phyloP scores from a whole-genome alignment of 2,113 vertebrate species.

The Zosterops pallidus region DNA sequence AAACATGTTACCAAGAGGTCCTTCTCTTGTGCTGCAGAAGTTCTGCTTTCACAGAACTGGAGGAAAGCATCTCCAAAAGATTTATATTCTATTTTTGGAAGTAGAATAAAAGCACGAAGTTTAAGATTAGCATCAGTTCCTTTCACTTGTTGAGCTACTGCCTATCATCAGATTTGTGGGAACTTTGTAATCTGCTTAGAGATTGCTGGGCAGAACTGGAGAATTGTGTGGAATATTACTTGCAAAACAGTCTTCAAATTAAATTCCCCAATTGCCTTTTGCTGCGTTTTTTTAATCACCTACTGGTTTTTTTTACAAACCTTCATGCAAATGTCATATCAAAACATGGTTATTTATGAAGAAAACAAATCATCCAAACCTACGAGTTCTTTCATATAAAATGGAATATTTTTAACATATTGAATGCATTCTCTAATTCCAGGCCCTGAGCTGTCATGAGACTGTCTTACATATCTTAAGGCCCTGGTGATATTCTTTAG shows the following conservation, averaged over 20 bases:
- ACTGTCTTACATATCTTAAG: background rate
- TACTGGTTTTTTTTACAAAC: constrained; percentile 16
- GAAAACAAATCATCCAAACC: constrained; percentile 8
- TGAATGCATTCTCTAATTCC: background rate
- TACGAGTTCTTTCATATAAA: background rate
- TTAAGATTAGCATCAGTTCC: background rate
- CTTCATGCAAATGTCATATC: background rate
- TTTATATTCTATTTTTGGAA: background rate
- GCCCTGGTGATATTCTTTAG: background rate
- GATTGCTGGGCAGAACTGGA: background rate
- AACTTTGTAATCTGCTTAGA: background rate
- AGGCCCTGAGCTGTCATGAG: background rate
- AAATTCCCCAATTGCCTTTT: constrained; percentile 38
- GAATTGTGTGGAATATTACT: constrained; percentile 15
- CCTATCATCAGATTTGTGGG: background rate
- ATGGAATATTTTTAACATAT: background rate
- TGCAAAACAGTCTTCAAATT: constrained; percentile 33
- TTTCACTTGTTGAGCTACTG: background rate
- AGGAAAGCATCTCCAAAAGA: background rate
- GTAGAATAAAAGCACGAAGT: background rate
- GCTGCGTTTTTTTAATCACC: constrained; percentile 26
- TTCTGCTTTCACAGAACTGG: background rate
- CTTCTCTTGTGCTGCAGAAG: background rate
- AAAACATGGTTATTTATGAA: constrained; percentile 42
- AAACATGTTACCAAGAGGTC: background rate